These are phyloP conservation scores for Saccopteryx bilineata DNA, from an alignment of 2,113 vertebrate species.

Conservation along the genomic window DNA sequence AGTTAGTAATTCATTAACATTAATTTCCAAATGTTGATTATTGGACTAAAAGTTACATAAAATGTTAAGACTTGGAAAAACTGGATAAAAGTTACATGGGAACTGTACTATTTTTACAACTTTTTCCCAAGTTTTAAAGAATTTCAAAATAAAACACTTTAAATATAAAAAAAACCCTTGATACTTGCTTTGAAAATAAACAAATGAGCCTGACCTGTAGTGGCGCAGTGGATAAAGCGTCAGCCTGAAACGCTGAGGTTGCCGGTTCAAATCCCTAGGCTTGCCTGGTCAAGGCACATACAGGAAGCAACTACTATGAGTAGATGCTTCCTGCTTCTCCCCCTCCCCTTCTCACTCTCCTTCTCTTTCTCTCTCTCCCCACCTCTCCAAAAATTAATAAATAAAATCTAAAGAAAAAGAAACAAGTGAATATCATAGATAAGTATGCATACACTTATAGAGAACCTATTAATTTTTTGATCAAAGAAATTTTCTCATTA, in stretches of 20 bases:
- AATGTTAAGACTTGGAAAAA: conserved; percentile 17
- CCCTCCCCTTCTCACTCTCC: too few relatives aligned
- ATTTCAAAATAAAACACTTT: not conserved
- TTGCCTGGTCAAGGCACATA: too few relatives aligned
- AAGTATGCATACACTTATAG: not conserved
- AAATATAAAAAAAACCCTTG: not conserved
- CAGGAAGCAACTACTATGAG: too few relatives aligned
- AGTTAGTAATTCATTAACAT: not conserved
- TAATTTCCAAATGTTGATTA: conserved; percentile 1
- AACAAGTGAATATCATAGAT: not conserved
- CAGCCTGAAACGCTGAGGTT: too few relatives aligned
- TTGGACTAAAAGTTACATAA: not conserved
- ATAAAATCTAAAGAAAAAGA: not conserved
- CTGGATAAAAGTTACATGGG: not conserved
- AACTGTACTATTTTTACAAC: not conserved
- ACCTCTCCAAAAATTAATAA: too few relatives aligned
- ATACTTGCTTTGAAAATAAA: not conserved
- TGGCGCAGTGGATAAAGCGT: too few relatives aligned
- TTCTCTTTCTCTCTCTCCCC: too few relatives aligned
- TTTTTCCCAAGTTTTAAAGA: not conserved
- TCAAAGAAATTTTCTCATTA: not conserved
- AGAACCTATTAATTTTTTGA: conserved; percentile 1
- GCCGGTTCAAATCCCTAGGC: too few relatives aligned
- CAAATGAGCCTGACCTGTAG: not conserved
- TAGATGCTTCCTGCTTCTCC: too few relatives aligned